Conservation (phyloP, 2,888 invertebrate genomes). For the Agriopis leucophaearia region DNA sequence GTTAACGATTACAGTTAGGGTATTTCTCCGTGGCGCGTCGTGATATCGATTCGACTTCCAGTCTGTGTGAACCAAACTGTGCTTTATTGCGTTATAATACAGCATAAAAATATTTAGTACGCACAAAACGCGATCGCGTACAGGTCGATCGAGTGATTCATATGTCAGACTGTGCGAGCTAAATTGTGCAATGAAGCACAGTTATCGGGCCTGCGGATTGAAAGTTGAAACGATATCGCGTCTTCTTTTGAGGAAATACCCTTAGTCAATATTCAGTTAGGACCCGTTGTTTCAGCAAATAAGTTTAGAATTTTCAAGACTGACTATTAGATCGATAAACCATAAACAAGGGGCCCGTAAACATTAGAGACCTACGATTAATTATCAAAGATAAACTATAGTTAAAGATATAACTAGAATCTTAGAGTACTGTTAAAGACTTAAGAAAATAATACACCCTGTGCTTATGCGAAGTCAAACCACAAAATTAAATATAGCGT, state of each 20-base stretch:
- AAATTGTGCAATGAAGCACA: no score
- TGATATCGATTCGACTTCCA: no score
- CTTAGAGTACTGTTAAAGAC: slow-evolving; percentile 53
- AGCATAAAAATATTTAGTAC: no score
- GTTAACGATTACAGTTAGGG: slow-evolving; percentile 11
- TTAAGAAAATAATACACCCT: slow-evolving; percentile 65
- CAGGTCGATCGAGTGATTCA: no score
- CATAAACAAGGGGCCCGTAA: slow-evolving; percentile 8
- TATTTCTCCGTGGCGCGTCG: no score
- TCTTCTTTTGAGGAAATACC: no score
- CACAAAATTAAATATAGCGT: slow-evolving; percentile 56
- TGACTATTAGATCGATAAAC: neutral
- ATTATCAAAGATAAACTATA: slow-evolving; percentile 50
- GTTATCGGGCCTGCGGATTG: no score
- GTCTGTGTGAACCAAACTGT: no score
- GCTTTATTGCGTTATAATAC: no score
- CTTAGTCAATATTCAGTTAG: slow-evolving; percentile 35
- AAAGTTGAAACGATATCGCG: no score
- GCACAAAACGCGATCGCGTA: no score
- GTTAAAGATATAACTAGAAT: slow-evolving; percentile 46
- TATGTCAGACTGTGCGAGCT: no score
- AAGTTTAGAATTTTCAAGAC: neutral
- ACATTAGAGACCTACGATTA: slow-evolving; percentile 50
- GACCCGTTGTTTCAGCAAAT: neutral
- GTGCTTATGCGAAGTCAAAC: slow-evolving; percentile 66